Conservation (phyloP, 2,888 invertebrate species). For the Margaritifera margaritifera region DNA sequence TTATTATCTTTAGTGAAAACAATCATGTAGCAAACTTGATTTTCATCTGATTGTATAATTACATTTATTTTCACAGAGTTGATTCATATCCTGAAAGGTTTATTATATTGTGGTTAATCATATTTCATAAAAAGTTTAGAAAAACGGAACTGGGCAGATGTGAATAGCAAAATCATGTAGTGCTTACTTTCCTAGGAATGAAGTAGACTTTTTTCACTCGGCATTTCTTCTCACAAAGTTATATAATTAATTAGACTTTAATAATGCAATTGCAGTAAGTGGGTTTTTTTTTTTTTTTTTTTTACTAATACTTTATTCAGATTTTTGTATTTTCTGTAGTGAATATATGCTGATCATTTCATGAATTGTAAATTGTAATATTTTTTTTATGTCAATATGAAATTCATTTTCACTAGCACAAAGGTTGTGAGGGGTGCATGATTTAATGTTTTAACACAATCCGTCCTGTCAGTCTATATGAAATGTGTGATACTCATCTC, state of each 20-base stretch:
- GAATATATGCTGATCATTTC: too few species aligned
- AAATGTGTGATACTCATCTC: too few species aligned
- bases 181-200: too few species aligned
- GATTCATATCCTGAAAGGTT: background rate
- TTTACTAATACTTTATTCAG: conserved; percentile 2
- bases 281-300: conserved; percentile 4
- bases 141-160: too few species aligned
- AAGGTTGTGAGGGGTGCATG: too few species aligned
- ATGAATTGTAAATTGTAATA: background rate
- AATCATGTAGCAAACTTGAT: background rate
- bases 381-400: background rate
- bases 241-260: background rate
- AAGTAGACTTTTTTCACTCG: too few species aligned
- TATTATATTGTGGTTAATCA: conserved; percentile 1
- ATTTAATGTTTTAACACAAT: too few species aligned
- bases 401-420: too few species aligned
- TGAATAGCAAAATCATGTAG: too few species aligned
- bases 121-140: background rate
- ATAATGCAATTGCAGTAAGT: background rate
- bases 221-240: too few species aligned
- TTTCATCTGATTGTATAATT: background rate
- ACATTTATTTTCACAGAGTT: background rate
- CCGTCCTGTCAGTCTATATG: too few species aligned
- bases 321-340: too few species aligned
- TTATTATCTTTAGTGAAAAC: background rate